Evolutionary conservation across 2,113 vertebrate genomes (phyloP).

Genomic region (Gila orcuttii): DNA sequence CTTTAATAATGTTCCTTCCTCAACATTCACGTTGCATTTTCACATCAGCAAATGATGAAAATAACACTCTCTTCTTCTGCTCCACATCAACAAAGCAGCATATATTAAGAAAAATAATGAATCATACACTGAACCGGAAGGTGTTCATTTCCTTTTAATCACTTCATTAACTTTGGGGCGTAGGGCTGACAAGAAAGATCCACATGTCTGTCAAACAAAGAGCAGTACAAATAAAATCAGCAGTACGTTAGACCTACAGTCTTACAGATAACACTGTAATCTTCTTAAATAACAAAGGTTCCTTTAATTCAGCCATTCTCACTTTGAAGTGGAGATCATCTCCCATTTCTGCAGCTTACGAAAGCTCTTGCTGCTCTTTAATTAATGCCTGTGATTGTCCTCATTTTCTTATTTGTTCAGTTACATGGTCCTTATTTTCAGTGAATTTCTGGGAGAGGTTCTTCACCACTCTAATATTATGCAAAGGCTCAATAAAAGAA

Average conservation of each 20-base stretch:
- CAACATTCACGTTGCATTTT: conserved; percentile 1
- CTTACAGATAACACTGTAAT: conserved; percentile 28
- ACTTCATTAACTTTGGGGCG: conserved; percentile 31
- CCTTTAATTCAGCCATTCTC: conserved; percentile 6
- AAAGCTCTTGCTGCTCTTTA: background rate
- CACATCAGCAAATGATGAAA: background rate
- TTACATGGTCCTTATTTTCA: background rate
- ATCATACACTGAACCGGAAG: conserved; percentile 10
- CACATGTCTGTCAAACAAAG: conserved; percentile 10
- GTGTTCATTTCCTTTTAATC: conserved; percentile 35
- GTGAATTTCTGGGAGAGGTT: background rate
- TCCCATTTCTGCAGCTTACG: background rate
- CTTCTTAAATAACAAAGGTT: conserved; percentile 12
- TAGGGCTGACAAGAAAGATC: conserved; percentile 16
- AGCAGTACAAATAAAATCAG: conserved; percentile 9
- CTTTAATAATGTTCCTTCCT: background rate
- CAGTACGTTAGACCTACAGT: background rate
- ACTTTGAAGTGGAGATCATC: conserved; percentile 30
- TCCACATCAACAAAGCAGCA: conserved; percentile 9
- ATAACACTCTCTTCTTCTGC: background rate
- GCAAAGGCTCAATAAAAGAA: background rate
- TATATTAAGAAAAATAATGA: conserved; percentile 43
- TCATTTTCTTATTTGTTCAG: background rate
- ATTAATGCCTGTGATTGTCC: conserved; percentile 12
- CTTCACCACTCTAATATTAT: background rate